Conservation (phyloP, 2,797 vertebrate genomes). For the Avahi laniger region DNA sequence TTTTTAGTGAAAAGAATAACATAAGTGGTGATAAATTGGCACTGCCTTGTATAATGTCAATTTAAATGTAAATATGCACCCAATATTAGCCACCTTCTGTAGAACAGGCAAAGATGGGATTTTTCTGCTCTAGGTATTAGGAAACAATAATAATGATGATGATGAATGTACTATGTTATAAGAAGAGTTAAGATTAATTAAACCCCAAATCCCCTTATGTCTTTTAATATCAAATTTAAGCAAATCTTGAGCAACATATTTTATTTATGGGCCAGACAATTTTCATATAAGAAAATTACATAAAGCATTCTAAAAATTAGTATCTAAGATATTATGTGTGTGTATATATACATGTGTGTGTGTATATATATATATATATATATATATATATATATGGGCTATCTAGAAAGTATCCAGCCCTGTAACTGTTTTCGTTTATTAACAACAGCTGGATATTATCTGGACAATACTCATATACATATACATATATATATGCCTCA, state of each 20-base stretch:
- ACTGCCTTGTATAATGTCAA: slow-evolving; percentile 45
- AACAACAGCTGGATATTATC: too few relatives aligned
- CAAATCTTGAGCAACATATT: neutral
- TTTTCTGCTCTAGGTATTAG: neutral
- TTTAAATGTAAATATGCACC: slow-evolving; percentile 73
- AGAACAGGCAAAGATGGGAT: neutral
- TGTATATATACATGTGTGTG: too few relatives aligned
- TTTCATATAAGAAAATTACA: neutral
- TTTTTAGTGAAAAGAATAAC: slow-evolving; percentile 64
- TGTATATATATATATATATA: too few relatives aligned
- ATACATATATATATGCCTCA: too few relatives aligned
- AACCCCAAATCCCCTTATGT: neutral
- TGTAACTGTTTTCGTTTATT: neutral
- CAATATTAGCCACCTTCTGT: neutral
- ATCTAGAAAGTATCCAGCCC: too few relatives aligned
- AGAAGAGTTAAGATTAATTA: neutral
- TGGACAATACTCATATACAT: too few relatives aligned
- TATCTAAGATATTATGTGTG: neutral
- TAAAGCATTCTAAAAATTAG: neutral
- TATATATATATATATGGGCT: too few relatives aligned
- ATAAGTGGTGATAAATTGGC: neutral
- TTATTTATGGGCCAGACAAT: neutral
- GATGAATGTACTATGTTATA: neutral
- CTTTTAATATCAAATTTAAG: neutral
- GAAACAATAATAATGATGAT: neutral